Base-by-base conservation (phyloP, 2,888 invertebrate species). In the Parnassius apollo region DNA sequence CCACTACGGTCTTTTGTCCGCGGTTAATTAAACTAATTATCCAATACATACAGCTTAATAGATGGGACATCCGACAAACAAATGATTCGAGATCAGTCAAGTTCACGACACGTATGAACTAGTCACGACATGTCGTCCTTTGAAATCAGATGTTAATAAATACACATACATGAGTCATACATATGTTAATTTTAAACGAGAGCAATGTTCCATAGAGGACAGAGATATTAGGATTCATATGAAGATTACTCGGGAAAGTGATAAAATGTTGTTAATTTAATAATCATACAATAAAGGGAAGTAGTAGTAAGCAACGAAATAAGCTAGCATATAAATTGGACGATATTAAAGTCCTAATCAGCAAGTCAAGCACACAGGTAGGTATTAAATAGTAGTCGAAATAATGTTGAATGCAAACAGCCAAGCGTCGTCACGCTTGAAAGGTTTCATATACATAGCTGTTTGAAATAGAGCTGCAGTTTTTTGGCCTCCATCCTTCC, bases 41-140 rank as follows among this genome's bases (percentile, higher is more conserved):
- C 45, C 58, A 68, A 67, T 77, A 77, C 79, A 82, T 81, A 81
- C 81, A 80, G 71, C 83, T 80, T 78, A 77, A 77, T 80, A 74
- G 73, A 75, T 70, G 69, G 72, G 75, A 77, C 80, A 80, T 78
- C 74, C 74, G 73, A 73, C 73, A 75, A 77, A 84, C 84, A 83
- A 86, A 87, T 82, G 81, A 74, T 72, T 68, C 65, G 69, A 75
- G 80, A 83, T 84, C 79, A 82, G 81, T 86, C 86, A 88, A 87
- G 88, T 89, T 86, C 88, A 82, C 72, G 83, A 85, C 84, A 80
- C 68, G 86, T 75, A 75, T 73, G 71, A 81, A 88, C 91, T 76
- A 80, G 91, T 91, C 91, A 85, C 83, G 88, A 89, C 91, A 81
- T 82, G 90, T 85, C 80, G 82, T 71, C 68, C 69, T 72, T 73